These are phyloP conservation scores for Eleutherodactylus coqui DNA, from an alignment of 2,797 vertebrate species.

Conservation along the genomic window DNA sequence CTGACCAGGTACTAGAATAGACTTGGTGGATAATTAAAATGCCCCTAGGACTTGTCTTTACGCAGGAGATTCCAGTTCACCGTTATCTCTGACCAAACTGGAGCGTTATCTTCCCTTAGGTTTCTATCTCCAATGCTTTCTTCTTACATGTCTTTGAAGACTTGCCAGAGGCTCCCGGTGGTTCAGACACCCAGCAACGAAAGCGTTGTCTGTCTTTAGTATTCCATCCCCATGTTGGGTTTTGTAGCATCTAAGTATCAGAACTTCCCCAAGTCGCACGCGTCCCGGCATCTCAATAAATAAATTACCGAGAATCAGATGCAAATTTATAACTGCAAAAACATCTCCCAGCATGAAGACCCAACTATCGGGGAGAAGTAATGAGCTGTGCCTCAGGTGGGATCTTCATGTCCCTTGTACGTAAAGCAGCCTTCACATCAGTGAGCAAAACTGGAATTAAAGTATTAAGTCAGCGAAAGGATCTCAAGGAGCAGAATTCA, in stretches of 20 bases:
- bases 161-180: neutral
- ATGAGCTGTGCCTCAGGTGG: slow-evolving; percentile 35
- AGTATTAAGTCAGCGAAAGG: slow-evolving; percentile 23
- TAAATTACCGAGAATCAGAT: slow-evolving; percentile 19
- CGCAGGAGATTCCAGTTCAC: too few relatives aligned
- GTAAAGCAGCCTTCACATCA: slow-evolving; percentile 8
- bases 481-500: slow-evolving; percentile 1
- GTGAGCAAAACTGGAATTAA: slow-evolving; percentile 34
- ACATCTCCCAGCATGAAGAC: slow-evolving; percentile 15
- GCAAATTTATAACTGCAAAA: slow-evolving; percentile 14
- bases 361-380: slow-evolving; percentile 16
- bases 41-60: too few relatives aligned
- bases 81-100: too few relatives aligned
- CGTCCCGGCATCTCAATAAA: slow-evolving; percentile 37
- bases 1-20: too few relatives aligned
- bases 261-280: neutral
- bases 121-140: neutral
- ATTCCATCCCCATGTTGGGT: neutral
- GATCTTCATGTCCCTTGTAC: slow-evolving; percentile 20
- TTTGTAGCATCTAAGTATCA: neutral
- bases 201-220: neutral
- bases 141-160: neutral
- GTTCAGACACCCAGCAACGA: neutral
- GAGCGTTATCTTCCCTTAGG: too few relatives aligned
- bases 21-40: too few relatives aligned